A percentile compares a stretch with the other conserved stretches of the same genome.
These are phyloP conservation scores for Asbolus verrucosus DNA, from an alignment of 1,140 invertebrate species.

Conservation along the genomic window DNA sequence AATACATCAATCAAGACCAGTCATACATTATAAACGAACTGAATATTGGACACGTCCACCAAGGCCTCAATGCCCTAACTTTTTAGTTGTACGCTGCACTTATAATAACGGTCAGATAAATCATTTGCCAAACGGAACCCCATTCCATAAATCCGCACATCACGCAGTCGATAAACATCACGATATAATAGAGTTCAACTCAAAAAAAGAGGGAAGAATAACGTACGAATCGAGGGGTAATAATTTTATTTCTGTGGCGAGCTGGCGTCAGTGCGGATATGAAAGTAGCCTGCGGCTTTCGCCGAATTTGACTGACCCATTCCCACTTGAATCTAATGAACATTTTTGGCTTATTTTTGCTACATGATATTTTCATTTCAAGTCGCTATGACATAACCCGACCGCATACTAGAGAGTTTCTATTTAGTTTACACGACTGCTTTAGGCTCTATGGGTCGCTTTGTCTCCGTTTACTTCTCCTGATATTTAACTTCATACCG, in stretches of 20 bases:
- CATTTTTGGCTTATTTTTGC: conserved; percentile 8
- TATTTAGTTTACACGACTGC: conserved; percentile 54
- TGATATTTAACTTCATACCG: conserved; percentile 58
- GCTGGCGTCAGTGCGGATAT: conserved; percentile 45
- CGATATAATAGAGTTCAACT: conserved; percentile 45
- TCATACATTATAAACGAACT: conserved; percentile 42
- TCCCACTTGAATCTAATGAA: conserved; percentile 25
- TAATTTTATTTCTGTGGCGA: conserved; percentile 47
- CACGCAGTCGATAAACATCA: conserved; percentile 45
- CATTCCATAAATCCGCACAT: conserved; percentile 43
- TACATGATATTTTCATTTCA: conserved; percentile 36
- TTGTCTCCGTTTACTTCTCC: conserved; percentile 55
- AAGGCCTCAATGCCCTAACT: conserved; percentile 35
- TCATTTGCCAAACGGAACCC: conserved; percentile 45
- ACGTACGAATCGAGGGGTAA: conserved; percentile 45
- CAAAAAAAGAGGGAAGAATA: conserved; percentile 45
- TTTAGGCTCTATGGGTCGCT: conserved; percentile 55
- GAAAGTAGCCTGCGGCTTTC: conserved; percentile 44
- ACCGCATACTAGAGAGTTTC: conserved; percentile 48
- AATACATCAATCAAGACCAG: conserved; percentile 43
- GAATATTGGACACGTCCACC: conserved; percentile 36
- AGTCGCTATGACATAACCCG: conserved; percentile 33
- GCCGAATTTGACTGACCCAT: conserved; percentile 39
- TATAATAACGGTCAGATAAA: conserved; percentile 46
- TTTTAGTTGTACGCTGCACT: conserved; percentile 42